Conservation (phyloP, 92 coral and sea anemone species). For the Phenganax subtilis region DNA sequence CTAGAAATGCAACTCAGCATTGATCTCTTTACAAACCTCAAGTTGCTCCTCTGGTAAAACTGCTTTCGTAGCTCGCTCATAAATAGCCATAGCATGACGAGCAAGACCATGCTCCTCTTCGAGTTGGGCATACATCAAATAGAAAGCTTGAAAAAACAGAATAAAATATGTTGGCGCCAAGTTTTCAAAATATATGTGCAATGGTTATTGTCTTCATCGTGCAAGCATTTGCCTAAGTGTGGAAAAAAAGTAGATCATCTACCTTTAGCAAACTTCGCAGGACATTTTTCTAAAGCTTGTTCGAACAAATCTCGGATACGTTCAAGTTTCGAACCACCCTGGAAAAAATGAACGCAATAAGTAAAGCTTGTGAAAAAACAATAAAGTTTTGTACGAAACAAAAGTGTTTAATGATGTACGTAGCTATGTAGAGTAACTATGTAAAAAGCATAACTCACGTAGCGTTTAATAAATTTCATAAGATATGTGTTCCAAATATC, state of each 20-base stretch:
- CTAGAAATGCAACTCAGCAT: neutral
- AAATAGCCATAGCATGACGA: constrained; percentile 96
- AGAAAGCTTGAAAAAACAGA: constrained; percentile 58
- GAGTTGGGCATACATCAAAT: constrained; percentile 92
- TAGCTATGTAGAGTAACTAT: neutral
- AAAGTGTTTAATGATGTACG: neutral
- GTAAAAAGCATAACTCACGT: constrained; percentile 57
- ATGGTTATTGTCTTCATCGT: neutral
- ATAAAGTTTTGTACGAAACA: neutral
- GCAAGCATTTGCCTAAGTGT: neutral
- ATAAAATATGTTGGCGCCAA: neutral
- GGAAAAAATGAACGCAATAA: too few relatives aligned
- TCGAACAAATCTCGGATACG: constrained; percentile 92
- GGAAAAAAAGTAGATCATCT: neutral
- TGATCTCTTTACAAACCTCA: constrained; percentile 52
- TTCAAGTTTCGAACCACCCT: constrained; percentile 95
- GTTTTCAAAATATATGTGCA: neutral
- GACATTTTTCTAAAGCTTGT: constrained; percentile 96
- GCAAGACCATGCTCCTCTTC: constrained; percentile 99
- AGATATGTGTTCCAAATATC: constrained; percentile 99
- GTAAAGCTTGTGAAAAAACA: neutral
- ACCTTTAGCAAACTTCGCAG: constrained; percentile 94
- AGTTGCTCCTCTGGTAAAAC: constrained; percentile 90
- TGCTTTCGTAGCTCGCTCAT: constrained; percentile 90
- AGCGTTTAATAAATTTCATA: constrained; percentile 87